phyloP scores from a whole-genome alignment of 1,140 invertebrate species.

The Nylanderia fulva region DNA sequence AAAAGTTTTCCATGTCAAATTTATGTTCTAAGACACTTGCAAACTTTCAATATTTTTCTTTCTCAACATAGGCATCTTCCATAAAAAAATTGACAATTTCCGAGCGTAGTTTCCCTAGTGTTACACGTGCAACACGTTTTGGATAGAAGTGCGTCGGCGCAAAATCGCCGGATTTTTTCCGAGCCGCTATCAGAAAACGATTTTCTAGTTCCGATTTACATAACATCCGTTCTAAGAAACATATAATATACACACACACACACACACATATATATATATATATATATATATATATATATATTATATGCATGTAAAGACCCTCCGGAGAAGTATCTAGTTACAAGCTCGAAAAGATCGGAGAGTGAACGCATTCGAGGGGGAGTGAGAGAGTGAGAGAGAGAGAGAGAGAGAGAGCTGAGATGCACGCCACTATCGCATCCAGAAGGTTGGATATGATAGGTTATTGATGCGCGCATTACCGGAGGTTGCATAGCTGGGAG shows the following conservation, averaged over 20 bases:
- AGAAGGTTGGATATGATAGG: slow-evolving; percentile 80
- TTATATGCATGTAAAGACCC: slow-evolving; percentile 34
- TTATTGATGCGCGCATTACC: slow-evolving; percentile 84
- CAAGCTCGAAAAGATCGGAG: slow-evolving; percentile 53
- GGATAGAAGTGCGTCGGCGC: slow-evolving; percentile 1
- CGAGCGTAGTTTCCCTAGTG: background rate
- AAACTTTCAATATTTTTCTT: slow-evolving; percentile 22
- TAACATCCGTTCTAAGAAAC: slow-evolving; percentile 52
- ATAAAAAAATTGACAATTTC: slow-evolving; percentile 3
- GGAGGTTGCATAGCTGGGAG: slow-evolving; percentile 70
- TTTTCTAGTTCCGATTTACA: slow-evolving; percentile 55
- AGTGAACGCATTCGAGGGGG: slow-evolving; percentile 24
- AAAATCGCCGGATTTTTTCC: slow-evolving; percentile 52
- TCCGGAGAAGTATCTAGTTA: slow-evolving; percentile 57
- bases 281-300: too few relatives aligned
- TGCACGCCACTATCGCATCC: slow-evolving; percentile 61
- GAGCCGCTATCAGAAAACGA: slow-evolving; percentile 57
- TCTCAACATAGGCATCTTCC: background rate
- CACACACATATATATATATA: too few relatives aligned
- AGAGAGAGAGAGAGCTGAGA: background rate
- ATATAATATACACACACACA: too few relatives aligned
- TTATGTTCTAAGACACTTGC: background rate
- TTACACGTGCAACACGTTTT: slow-evolving; percentile 25
- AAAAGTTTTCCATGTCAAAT: background rate
- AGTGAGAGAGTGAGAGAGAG: too few relatives aligned